These are phyloP conservation scores for Lanius ludovicianus DNA, from an alignment of 2,113 vertebrate genomes.

Conservation along the genomic window DNA sequence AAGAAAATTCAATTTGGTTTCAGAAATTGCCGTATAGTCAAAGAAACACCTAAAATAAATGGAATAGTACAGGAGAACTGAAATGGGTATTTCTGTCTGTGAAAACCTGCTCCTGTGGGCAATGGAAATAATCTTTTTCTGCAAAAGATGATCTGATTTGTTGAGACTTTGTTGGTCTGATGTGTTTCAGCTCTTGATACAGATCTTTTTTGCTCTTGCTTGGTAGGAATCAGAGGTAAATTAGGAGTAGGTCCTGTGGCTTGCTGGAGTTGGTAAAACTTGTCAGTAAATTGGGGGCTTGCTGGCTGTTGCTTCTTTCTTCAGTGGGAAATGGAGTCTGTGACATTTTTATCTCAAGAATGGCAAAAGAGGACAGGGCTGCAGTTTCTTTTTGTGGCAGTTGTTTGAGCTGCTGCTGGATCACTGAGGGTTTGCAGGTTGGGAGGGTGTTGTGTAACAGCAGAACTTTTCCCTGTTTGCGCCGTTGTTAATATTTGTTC, in stretches of 20 bases:
- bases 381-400: background rate
- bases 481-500: background rate
- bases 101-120: background rate
- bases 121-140: background rate
- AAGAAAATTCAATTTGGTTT: background rate
- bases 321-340: background rate
- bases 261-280: background rate
- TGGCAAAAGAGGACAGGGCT: background rate
- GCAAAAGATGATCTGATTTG: background rate
- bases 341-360: background rate
- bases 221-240: background rate
- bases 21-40: background rate
- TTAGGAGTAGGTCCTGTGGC: background rate
- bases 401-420: background rate
- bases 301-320: background rate
- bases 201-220: background rate
- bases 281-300: background rate
- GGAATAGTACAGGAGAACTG: background rate
- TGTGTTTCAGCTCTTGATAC: background rate
- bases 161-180: background rate
- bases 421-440: background rate
- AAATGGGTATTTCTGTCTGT: background rate
- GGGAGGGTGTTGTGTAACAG: background rate
- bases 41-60: background rate
- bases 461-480: background rate